Conservation (phyloP, 1,140 invertebrate genomes). For the Diabrotica virgifera region DNA sequence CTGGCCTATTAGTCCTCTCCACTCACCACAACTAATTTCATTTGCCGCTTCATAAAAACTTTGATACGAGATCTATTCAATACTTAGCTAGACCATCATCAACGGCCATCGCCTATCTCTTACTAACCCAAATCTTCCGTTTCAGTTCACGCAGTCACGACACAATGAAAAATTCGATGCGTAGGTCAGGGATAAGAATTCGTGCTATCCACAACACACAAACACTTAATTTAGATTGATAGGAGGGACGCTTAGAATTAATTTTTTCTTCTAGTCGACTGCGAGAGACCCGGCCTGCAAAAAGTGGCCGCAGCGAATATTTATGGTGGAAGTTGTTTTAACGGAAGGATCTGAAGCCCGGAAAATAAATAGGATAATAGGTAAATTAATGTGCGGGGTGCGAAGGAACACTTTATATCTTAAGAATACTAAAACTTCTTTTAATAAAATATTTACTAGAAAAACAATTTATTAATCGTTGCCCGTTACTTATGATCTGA, state of each 20-base stretch:
- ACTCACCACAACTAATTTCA: neutral
- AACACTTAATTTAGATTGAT: neutral
- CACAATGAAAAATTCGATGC: conserved; percentile 33
- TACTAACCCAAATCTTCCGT: conserved; percentile 25
- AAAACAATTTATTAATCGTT: too few relatives aligned
- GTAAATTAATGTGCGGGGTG: too few relatives aligned
- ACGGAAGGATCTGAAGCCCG: too few relatives aligned
- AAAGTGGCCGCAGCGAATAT: too few relatives aligned
- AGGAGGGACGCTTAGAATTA: neutral
- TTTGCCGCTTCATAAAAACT: conserved; percentile 25
- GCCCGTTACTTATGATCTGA: too few relatives aligned
- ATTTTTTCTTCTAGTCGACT: neutral
- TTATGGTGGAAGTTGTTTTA: too few relatives aligned
- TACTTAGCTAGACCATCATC: conserved; percentile 29
- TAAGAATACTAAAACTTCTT: too few relatives aligned
- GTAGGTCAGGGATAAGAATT: conserved; percentile 36
- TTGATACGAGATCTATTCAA: conserved; percentile 19
- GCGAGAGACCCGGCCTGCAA: too few relatives aligned
- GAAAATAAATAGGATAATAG: too few relatives aligned
- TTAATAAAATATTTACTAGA: too few relatives aligned
- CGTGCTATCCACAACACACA: conserved; percentile 25
- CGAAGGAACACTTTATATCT: too few relatives aligned
- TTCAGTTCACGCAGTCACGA: conserved; percentile 25
- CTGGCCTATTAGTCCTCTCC: too few relatives aligned
- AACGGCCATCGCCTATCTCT: conserved; percentile 30